Evolutionary conservation across 1,140 invertebrate genomes (phyloP), one percentile per base, ranked within the genome.

Genomic region (Rhagoletis pomonella): DNA sequence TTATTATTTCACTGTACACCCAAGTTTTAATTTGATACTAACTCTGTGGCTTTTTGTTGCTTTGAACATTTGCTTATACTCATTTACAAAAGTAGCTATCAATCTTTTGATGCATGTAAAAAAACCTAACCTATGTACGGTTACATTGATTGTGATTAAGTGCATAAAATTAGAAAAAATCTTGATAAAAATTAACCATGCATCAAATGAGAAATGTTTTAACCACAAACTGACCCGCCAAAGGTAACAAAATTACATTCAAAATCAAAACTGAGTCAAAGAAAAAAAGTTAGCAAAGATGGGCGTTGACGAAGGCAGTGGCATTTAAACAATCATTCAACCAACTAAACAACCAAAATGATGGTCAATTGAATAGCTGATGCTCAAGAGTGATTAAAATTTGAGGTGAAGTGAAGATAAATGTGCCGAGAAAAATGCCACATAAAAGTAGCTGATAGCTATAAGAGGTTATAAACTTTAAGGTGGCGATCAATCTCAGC

Each of bases 81-180:
- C 73, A 81, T 81, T 81, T 81, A 81, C 47, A 81, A 58, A 44
- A 55, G 73, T 29, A 81, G 73, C 47, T 47, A 81, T 81, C 47
- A 44, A 81, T 81, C 73, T 81, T 10, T 81, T 81, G 73, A 44
- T n/a, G 19, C 47, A 81, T 47, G 55, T 47, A 44, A 62, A 7
- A 62, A 7, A 62, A n/a, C n/a, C 60, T 14, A 17, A 3, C 29
- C 2, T 4, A 67, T 67, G 64, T 67, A 29, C 6, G 29, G 73
- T 81, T 85, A 62, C 55, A 85, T 85, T 85, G 84, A 85, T 85
- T 85, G 50, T 85, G 84, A 62, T 85, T 85, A 60, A 85, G 60
- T 59, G 84, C 84, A 62, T 60, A 39, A 62, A 60, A 60, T 85
- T 85, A 55, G 19, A 85, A 85, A 29, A 85, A 85, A 85, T 60